Percentiles rank a stretch among this genome's conserved stretches.
Conservation (phyloP, 2,888 invertebrate species). For the Rhogogaster chlorosoma region DNA sequence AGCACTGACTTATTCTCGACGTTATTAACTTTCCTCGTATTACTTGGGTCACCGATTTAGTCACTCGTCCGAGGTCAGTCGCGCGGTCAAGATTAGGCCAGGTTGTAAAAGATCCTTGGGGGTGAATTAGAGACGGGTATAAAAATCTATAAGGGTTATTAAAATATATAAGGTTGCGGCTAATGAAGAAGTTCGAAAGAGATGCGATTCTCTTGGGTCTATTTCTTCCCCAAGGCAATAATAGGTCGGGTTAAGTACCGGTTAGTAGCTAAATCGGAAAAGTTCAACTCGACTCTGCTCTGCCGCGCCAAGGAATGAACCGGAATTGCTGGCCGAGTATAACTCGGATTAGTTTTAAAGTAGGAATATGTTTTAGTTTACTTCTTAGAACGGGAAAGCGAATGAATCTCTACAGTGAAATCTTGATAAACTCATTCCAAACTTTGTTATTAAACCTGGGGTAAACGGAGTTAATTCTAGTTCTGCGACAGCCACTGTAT, state of each 20-base stretch:
- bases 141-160: slow-evolving; percentile 6
- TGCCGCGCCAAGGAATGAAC: neutral
- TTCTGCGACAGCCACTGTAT: slow-evolving; percentile 50
- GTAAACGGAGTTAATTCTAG: slow-evolving; percentile 59
- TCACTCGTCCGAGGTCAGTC: neutral
- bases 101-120: neutral
- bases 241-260: slow-evolving; percentile 44
- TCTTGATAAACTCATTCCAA: slow-evolving; percentile 65
- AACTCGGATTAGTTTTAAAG: slow-evolving; percentile 66
- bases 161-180: slow-evolving; percentile 15
- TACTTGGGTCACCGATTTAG: neutral
- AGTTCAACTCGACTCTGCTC: slow-evolving; percentile 33
- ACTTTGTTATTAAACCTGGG: slow-evolving; percentile 62
- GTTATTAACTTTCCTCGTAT: slow-evolving; percentile 35
- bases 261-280: slow-evolving; percentile 50
- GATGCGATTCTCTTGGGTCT: slow-evolving; percentile 37
- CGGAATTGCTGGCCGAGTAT: slow-evolving; percentile 57
- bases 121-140: neutral
- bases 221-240: slow-evolving; percentile 40
- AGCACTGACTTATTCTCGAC: slow-evolving; percentile 15
- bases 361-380: slow-evolving; percentile 66
- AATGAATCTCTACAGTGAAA: slow-evolving; percentile 62
- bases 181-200: slow-evolving; percentile 13
- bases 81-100: neutral
- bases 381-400: slow-evolving; percentile 48